Percentiles rank a stretch among this genome's conserved stretches.
Evolutionary conservation across 1,140 invertebrate species (phyloP).

Genomic region (Globodera ellingtonae): DNA sequence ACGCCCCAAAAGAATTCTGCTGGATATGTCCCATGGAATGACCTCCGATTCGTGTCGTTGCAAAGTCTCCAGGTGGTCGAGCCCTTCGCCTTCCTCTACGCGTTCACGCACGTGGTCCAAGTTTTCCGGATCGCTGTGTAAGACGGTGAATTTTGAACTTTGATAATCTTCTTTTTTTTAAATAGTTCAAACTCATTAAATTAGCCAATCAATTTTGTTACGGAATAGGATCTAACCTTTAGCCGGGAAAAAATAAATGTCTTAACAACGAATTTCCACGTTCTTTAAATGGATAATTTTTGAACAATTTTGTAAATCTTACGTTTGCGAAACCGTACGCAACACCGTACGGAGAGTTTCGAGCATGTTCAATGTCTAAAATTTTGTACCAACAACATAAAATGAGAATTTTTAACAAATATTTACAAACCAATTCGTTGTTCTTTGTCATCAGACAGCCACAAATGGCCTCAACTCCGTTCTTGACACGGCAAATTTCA

Average conservation of each 20-base stretch:
- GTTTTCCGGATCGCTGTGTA: conserved; percentile 35
- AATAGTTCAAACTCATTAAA: neutral
- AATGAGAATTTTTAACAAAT: neutral
- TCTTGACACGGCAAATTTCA: conserved; percentile 13
- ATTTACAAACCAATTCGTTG: conserved; percentile 24
- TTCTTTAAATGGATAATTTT: neutral
- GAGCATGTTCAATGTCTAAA: neutral
- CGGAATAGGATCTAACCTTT: too few species aligned
- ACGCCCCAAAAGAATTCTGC: too few species aligned
- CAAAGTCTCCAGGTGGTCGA: conserved; percentile 32
- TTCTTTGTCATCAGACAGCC: conserved; percentile 35
- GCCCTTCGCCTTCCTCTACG: conserved; percentile 38
- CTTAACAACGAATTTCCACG: neutral
- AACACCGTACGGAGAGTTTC: conserved; percentile 14
- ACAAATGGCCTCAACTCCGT: conserved; percentile 26
- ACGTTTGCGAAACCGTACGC: conserved; percentile 22
- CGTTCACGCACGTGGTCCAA: conserved; percentile 13
- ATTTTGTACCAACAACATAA: neutral
- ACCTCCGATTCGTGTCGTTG: conserved; percentile 27
- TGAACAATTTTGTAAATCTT: neutral
- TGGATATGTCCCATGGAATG: neutral
- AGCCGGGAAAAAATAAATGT: neutral
- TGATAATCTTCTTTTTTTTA: neutral
- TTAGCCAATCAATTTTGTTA: too few species aligned
- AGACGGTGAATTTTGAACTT: neutral